Evolutionary conservation across 2,888 invertebrate species (phyloP), one percentile per base, ranked within the genome.

Genomic region (Esperia sulphurella): DNA sequence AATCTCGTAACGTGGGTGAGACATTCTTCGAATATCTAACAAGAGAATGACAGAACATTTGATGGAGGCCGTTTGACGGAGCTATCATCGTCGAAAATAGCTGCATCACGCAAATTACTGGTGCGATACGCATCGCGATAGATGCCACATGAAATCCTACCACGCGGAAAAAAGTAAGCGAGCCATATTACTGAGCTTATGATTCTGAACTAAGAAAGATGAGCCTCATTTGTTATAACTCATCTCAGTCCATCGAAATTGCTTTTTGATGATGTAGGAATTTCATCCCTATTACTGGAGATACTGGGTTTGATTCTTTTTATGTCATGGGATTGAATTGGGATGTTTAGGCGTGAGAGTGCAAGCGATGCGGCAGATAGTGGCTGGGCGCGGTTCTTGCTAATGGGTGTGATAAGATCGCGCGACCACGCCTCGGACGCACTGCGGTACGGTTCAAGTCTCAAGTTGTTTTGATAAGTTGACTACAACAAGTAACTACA

Each of bases 401-500:
- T 88, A 88, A 88, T 86, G 83, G 82, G 71, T 58, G 66, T 68
- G 87, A 87, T 88, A 86, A 78, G 77, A 87, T 86, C 87, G 71
- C 68, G 70, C 73, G 76, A 79, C 83, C 87, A 83, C 84, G 85
- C 86, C 85, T 80, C 68, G 68, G 59, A 61, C 61, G 62, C 57
- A 39, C 39, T 44, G 65, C 59, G 55, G 51, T 33, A 28, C 40
- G 41, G 30, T 21, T 44, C 14, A 28, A 41, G 10, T 12, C 13
- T 28, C 41, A 28, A 4, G 41, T 28, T 2, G 14, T n/a, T 14
- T 39, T 39, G 14, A 39, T 14, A 13, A 39, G 37, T 8, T 10
- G 9, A 1, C 7, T 33, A 3, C 33, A 39, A 39, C n/a, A 13
- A 8, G 14, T 9, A 8, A 2, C 21, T 21, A 3, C 35, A 9